phyloP scores from a whole-genome alignment of 2,797 vertebrate genomes.

The Dermochelys coriacea region DNA sequence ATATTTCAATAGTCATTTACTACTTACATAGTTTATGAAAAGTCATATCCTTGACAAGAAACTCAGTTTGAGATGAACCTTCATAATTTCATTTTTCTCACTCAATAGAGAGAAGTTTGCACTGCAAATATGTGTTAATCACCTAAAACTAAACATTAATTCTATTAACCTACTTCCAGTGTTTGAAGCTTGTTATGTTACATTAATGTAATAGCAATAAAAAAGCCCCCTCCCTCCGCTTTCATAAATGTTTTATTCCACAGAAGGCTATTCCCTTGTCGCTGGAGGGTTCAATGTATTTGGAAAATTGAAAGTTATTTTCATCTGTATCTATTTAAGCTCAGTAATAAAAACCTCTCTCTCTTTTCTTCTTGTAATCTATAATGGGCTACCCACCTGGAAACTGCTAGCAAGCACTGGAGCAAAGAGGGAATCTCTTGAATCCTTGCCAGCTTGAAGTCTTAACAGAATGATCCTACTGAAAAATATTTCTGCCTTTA shows the following conservation, averaged over 20 bases:
- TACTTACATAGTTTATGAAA: slow-evolving; percentile 61
- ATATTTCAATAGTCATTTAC: slow-evolving; percentile 61
- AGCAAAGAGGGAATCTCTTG: neutral
- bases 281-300: slow-evolving; percentile 19
- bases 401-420: slow-evolving; percentile 38
- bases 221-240: neutral
- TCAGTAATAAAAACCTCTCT: neutral
- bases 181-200: slow-evolving; percentile 47
- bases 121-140: slow-evolving; percentile 61
- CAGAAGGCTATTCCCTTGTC: neutral
- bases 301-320: slow-evolving; percentile 49
- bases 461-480: neutral
- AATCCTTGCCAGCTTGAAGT: neutral
- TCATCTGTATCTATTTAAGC: slow-evolving; percentile 30
- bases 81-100: slow-evolving; percentile 61
- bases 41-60: slow-evolving; percentile 10
- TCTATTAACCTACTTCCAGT: slow-evolving; percentile 53
- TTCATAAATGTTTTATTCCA: slow-evolving; percentile 31
- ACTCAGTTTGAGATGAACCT: slow-evolving; percentile 34
- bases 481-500: neutral
- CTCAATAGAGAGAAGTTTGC: slow-evolving; percentile 6
- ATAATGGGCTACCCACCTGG: slow-evolving; percentile 21
- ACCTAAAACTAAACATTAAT: slow-evolving; percentile 59
- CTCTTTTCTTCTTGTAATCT: neutral
- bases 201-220: slow-evolving; percentile 52